These are phyloP conservation scores for Serripes groenlandicus DNA, from an alignment of 2,888 invertebrate species.

Conservation along the genomic window DNA sequence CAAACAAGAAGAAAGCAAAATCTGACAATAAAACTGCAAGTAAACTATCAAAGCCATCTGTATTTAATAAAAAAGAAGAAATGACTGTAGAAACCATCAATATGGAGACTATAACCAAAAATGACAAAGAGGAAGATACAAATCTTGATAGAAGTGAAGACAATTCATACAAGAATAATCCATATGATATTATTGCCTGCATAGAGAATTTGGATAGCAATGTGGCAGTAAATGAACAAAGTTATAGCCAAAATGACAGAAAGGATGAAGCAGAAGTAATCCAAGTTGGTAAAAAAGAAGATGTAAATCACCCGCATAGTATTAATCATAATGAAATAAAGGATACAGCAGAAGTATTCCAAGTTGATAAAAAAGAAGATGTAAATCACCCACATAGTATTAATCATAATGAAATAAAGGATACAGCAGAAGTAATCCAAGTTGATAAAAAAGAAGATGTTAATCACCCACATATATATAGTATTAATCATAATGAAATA, in stretches of 20 bases:
- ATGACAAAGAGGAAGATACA: not conserved
- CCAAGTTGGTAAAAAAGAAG: too few relatives aligned
- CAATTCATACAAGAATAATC: too few relatives aligned
- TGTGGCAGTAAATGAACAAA: too few relatives aligned
- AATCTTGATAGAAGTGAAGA: too few relatives aligned
- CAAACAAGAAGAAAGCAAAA: too few relatives aligned
- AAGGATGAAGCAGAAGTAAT: not conserved
- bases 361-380: conserved; percentile 24
- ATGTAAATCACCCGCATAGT: not conserved
- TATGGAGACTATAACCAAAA: not conserved
- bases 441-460: conserved; percentile 9
- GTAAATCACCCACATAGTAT: not conserved
- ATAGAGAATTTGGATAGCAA: too few relatives aligned
- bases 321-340: conserved; percentile 17
- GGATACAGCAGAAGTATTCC: not conserved
- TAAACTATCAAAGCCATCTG: too few relatives aligned
- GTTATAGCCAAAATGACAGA: not conserved
- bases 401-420: not conserved
- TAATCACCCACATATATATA: not conserved
- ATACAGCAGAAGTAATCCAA: not conserved
- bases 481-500: conserved; percentile 19
- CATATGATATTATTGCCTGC: too few relatives aligned
- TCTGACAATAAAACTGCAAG: too few relatives aligned
- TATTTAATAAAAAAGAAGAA: conserved; percentile 11
- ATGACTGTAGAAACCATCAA: conserved; percentile 5